Conservation (phyloP, 2,888 invertebrate species). For the Parnassius mnemosyne region DNA sequence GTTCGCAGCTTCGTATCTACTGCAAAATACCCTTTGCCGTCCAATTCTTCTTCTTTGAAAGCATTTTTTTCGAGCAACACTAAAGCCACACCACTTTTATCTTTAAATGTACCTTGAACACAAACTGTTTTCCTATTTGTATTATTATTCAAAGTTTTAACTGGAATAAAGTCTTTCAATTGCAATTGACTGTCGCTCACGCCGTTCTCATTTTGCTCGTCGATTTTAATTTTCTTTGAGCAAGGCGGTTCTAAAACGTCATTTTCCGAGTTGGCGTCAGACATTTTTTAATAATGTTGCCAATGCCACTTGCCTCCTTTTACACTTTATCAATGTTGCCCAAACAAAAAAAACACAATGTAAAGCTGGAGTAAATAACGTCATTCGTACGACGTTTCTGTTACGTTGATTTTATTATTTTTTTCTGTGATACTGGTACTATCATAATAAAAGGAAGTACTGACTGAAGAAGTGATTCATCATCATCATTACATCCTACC, state of each 20-base stretch:
- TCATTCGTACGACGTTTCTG: too few species aligned
- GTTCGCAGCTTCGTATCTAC: conserved; percentile 80
- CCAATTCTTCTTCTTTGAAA: conserved; percentile 84
- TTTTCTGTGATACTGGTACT: too few species aligned
- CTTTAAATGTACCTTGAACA: conserved; percentile 84
- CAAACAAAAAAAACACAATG: background rate
- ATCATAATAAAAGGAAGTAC: too few species aligned
- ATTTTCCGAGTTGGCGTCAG: conserved; percentile 63
- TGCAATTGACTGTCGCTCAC: conserved; percentile 57
- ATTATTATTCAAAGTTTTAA: conserved; percentile 86
- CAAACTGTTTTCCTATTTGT: conserved; percentile 86
- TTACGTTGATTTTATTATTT: too few species aligned
- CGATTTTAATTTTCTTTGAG: conserved; percentile 69
- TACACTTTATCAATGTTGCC: conserved; percentile 9
- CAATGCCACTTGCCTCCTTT: conserved; percentile 38
- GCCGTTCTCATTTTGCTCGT: conserved; percentile 58
- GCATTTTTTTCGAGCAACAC: conserved; percentile 90
- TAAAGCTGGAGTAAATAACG: too few species aligned
- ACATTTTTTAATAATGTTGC: conserved; percentile 62
- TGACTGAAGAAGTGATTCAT: too few species aligned
- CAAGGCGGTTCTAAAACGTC: conserved; percentile 52
- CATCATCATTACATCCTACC: too few species aligned
- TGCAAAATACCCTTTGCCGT: conserved; percentile 81
- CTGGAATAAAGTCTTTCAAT: conserved; percentile 84
- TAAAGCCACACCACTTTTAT: conserved; percentile 83